These are phyloP conservation scores for Machaerirhynchus nigripectus DNA, from an alignment of 2,113 vertebrate species.

Conservation along the genomic window DNA sequence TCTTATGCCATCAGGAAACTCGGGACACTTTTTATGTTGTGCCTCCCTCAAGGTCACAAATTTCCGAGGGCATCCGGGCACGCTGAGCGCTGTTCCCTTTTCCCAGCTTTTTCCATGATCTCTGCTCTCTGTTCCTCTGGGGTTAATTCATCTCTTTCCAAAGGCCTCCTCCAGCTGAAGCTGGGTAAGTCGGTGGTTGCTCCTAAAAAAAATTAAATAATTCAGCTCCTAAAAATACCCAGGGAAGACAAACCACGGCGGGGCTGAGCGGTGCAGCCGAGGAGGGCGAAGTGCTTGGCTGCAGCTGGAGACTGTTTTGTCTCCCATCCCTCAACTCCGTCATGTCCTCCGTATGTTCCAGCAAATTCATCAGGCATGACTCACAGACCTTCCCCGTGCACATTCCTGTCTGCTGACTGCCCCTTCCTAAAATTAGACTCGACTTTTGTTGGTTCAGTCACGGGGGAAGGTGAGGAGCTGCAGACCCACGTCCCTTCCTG, in stretches of 20 bases:
- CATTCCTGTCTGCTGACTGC: conserved; percentile 47
- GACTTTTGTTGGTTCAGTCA: background rate
- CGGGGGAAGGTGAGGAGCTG: background rate
- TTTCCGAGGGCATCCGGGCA: background rate
- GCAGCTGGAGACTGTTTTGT: conserved; percentile 51
- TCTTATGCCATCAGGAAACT: background rate
- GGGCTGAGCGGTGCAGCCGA: background rate
- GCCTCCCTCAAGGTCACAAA: conserved; percentile 6
- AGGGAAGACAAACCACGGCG: background rate
- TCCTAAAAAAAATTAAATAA: background rate
- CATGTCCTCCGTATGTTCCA: conserved; percentile 16
- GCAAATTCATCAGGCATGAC: conserved; percentile 48
- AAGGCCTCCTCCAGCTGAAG: background rate
- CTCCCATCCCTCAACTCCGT: conserved; percentile 14
- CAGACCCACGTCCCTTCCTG: background rate
- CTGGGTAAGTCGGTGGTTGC: background rate
- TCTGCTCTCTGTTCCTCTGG: background rate
- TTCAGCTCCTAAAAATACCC: conserved; percentile 31
- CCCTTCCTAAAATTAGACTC: conserved; percentile 58
- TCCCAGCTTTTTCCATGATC: background rate
- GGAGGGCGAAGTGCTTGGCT: background rate
- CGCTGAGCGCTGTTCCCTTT: background rate
- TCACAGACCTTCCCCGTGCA: conserved; percentile 26
- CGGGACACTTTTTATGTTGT: background rate
- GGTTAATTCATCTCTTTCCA: background rate